Evolutionary conservation across 1,140 invertebrate genomes (phyloP), one percentile per base, ranked within the genome.

Genomic region (Caenorhabditis remanei): DNA sequence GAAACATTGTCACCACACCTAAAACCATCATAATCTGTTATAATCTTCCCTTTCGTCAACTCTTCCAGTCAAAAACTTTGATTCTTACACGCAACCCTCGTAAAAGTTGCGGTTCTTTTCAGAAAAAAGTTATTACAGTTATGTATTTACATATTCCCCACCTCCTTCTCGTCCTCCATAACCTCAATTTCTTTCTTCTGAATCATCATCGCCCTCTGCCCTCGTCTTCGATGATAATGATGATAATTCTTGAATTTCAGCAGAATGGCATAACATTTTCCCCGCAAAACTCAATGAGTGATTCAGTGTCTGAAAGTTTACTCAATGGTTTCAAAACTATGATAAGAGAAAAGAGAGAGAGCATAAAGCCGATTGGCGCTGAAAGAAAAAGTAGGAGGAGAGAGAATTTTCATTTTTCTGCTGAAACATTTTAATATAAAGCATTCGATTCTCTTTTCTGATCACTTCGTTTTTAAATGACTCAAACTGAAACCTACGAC

Each of bases 401-500:
- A 40, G 13, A 41, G 13, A 40, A 7, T 11, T 65, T 21, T 63
- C 61, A 63, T 63, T 63, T 79, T 50, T 48, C 71, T 43, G 11
- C 32, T 67, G 63, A 67, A 67, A 67, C 63, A 67, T 40, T 67
- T 41, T 67, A 40, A 4, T 41, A 79, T 79, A 79, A 50, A 79
- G 53, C 7, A 21, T 50, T 14, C 24, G 8, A 79, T 79, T 79
- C 53, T 79, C 43, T n/a, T 48, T n/a, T 24, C 41, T 79, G n/a
- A 24, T 43, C 24, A 43, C 40, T 50, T 79, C 13, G n/a, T 13
- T 50, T 48, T 79, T 14, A 79, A 48, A 79, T 79, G 71, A 50
- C 71, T 48, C 71, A 79, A 50, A n/a, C 71, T 11, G 71, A 79
- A 79, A 79, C 8, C 46, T 79, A 79, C 71, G 71, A 79, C 46